Conservation (phyloP, 1,140 invertebrate species). For the Ceratosolen solmsi region DNA sequence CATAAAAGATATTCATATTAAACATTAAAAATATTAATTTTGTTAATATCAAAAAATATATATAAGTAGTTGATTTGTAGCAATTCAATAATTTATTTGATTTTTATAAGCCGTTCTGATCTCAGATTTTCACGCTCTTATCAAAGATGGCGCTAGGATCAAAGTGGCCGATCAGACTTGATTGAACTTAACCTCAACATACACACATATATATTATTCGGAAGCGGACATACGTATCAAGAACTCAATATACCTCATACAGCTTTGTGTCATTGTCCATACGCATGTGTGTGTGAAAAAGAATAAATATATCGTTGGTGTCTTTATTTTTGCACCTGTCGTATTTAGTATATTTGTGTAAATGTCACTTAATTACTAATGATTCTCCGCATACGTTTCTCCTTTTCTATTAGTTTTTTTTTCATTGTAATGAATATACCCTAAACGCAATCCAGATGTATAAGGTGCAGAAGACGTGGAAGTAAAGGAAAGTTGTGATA, state of each 20-base stretch:
- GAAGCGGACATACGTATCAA: not conserved
- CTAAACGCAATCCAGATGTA: not conserved
- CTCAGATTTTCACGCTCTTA: not conserved
- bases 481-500: not conserved
- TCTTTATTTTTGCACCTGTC: constrained; percentile 8
- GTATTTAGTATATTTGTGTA: not conserved
- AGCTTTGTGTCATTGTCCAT: too few species aligned
- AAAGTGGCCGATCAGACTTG: not conserved
- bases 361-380: not conserved
- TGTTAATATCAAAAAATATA: too few species aligned
- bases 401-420: not conserved
- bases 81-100: not conserved
- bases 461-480: not conserved
- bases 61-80: not conserved
- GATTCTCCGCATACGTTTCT: not conserved
- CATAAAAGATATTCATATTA: too few species aligned
- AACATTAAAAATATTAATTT: too few species aligned
- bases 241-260: too few species aligned
- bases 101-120: not conserved
- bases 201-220: not conserved
- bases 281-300: not conserved
- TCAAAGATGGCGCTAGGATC: not conserved
- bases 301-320: not conserved
- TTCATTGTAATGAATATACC: not conserved
- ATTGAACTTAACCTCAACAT: constrained; percentile 11